Base-by-base conservation (phyloP, 2,113 vertebrate species). In the Tyto alba region DNA sequence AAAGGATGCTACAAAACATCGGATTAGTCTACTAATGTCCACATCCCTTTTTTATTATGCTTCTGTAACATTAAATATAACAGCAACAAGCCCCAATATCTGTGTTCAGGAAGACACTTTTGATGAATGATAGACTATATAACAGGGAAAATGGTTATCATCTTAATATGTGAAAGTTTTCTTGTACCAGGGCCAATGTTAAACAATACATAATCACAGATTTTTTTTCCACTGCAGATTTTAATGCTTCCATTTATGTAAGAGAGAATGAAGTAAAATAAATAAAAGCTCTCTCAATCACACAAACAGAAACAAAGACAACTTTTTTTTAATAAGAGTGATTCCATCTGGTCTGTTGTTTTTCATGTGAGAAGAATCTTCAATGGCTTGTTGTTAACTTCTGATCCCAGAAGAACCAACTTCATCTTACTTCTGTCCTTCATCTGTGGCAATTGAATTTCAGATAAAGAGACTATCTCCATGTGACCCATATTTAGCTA, bases 401-500 rank as follows among this genome's bases (percentile, higher is more conserved):
- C 59, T 89, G 93, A 86, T 93, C 84, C 52, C 63, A 88, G 63
- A 95, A 66, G 69, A 95, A 92, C 38, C 26, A 81, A 84, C 86
- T 55, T 91, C 92, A 76, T 95, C 10, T 92, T 91, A 92, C 57
- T 94, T 68, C 75, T 92, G 95, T 86, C 40, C 62, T 91, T 96
- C 96, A 95, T 96, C 71, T 12, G 1, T 52, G 57, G 32, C 87
- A 94, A 94, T 76, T 92, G 72, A 85, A 91, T 96, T 96, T 96
- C 0, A 0, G 59, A 87, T 87, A 88, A 91, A 26, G 67, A 87
- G 80, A 45, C 60, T 86, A 95, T 95, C 72, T 93, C 56, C 81
- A 71, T 66, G 34, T 97, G 84, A 96, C 95, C 81, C 92, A 96
- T 91, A 96, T 97, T 98, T 95, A 97, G 47, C 45, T 76, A 38